A percentile compares a stretch with the other conserved stretches of the same genome.
Evolutionary conservation across 2,113 vertebrate genomes (phyloP).

Genomic region (Diadophis punctatus): DNA sequence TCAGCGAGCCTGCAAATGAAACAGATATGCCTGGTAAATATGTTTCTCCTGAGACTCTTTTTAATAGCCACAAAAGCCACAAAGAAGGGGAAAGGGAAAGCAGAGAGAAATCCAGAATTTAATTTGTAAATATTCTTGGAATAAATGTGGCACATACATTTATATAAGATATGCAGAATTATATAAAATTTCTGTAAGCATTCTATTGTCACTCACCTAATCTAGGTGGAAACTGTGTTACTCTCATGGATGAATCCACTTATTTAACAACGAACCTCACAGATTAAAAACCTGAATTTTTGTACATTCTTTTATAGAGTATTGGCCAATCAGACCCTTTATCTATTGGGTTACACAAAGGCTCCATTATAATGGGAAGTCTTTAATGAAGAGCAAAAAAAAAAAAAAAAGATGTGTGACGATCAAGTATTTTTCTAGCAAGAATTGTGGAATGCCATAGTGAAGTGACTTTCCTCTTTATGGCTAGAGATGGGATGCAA

Average conservation of each 20-base stretch:
- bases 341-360: neutral
- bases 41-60: neutral
- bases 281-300: neutral
- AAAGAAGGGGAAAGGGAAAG: neutral
- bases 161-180: neutral
- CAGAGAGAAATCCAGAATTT: neutral
- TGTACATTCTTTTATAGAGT: neutral
- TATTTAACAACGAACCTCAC: neutral
- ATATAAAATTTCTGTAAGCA: neutral
- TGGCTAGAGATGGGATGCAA: neutral
- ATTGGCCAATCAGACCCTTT: neutral
- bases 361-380: neutral
- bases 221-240: neutral
- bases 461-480: neutral
- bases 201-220: neutral
- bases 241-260: neutral
- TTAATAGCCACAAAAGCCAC: neutral
- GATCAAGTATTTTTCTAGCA: neutral
- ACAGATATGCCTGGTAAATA: conserved; percentile 40
- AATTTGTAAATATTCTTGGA: neutral
- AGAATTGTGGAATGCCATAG: neutral
- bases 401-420: too few relatives aligned
- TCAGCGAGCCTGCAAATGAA: conserved; percentile 14
- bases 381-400: neutral
- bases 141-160: too few relatives aligned